These are phyloP conservation scores for Lepidurus apus DNA, from an alignment of 1,140 invertebrate species.

Conservation along the genomic window DNA sequence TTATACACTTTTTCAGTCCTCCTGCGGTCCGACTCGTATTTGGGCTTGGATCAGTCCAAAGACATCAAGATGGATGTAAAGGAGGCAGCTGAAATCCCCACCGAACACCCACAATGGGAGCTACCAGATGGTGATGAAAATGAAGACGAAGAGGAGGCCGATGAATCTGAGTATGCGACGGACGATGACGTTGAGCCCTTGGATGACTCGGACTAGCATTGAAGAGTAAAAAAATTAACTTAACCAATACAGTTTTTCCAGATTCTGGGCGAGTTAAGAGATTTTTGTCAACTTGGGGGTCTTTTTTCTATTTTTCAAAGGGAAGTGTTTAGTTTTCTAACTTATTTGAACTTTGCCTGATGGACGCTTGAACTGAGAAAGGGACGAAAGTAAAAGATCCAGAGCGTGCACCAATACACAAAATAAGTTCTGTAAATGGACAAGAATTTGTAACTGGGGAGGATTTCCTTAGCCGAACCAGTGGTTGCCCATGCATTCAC, in stretches of 20 bases:
- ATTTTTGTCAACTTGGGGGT: too few species aligned
- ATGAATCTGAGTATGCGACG: slow-evolving; percentile 63
- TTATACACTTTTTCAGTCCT: slow-evolving; percentile 91
- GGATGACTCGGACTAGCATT: slow-evolving; percentile 51
- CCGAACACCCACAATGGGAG: slow-evolving; percentile 93
- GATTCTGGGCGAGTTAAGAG: not conserved
- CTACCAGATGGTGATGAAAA: slow-evolving; percentile 89
- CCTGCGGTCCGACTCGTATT: slow-evolving; percentile 90
- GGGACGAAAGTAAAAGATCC: too few species aligned
- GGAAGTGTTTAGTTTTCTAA: too few species aligned
- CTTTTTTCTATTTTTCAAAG: too few species aligned
- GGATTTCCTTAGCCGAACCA: slow-evolving; percentile 67
- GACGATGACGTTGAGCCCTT: slow-evolving; percentile 65
- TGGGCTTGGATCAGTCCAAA: slow-evolving; percentile 82
- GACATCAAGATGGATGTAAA: slow-evolving; percentile 95
- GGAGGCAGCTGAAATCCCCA: slow-evolving; percentile 81
- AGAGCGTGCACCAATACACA: too few species aligned
- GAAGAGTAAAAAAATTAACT: slow-evolving; percentile 48
- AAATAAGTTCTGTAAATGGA: too few species aligned
- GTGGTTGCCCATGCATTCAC: slow-evolving; percentile 78
- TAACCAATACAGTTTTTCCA: slow-evolving; percentile 53
- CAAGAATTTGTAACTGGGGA: not conserved
- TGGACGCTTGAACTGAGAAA: too few species aligned
- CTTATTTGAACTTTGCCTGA: too few species aligned
- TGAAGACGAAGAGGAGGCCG: slow-evolving; percentile 51